A percentile compares a stretch with the other conserved stretches of the same genome.
These are phyloP conservation scores for Holcopasites calliopsidis DNA, from an alignment of 1,140 invertebrate species.

Conservation along the genomic window DNA sequence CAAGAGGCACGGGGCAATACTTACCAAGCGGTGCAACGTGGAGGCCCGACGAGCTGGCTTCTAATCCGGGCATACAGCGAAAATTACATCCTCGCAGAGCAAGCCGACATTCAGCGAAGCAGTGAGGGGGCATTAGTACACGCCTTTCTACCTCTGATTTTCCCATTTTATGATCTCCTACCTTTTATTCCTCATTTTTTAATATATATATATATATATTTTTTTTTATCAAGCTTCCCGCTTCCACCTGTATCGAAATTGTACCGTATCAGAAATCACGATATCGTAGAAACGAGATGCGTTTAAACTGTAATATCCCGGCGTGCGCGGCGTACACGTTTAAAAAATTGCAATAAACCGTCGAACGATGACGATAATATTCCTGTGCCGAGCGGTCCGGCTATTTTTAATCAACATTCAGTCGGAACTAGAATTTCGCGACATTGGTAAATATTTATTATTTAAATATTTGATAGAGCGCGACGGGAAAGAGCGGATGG, in stretches of 20 bases:
- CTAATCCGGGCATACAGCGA: slow-evolving; percentile 73
- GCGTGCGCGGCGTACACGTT: neutral
- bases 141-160: slow-evolving; percentile 51
- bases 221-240: neutral
- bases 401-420: neutral
- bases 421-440: neutral
- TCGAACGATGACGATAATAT: neutral
- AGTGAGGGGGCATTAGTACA: slow-evolving; percentile 43
- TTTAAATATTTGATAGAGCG: slow-evolving; percentile 27
- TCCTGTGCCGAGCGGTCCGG: neutral
- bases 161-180: neutral
- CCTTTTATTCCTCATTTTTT: too few relatives aligned
- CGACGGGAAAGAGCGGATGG: too few relatives aligned
- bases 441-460: slow-evolving; percentile 21
- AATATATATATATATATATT: too few relatives aligned
- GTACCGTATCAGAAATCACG: neutral
- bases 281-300: neutral
- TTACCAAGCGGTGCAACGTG: slow-evolving; percentile 56
- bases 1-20: slow-evolving; percentile 59
- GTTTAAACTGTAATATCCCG: slow-evolving; percentile 12
- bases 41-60: slow-evolving; percentile 64
- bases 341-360: slow-evolving; percentile 20
- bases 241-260: neutral
- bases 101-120: slow-evolving; percentile 59
- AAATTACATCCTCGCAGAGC: slow-evolving; percentile 70